Evolutionary conservation across 2,797 vertebrate species (phyloP).

Genomic region (Malurus splendens): DNA sequence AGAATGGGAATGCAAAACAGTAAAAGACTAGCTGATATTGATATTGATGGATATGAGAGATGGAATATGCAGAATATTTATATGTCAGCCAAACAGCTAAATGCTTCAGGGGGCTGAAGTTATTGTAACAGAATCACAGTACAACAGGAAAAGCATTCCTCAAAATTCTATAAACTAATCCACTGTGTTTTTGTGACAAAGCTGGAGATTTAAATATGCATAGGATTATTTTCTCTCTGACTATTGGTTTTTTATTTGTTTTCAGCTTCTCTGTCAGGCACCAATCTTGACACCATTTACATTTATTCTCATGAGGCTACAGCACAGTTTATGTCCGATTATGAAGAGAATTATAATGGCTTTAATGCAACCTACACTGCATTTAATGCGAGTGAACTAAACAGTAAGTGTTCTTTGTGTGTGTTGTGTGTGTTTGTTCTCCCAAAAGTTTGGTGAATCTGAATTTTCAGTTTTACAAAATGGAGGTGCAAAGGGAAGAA

Average conservation of each 20-base stretch:
- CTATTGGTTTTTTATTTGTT: background rate
- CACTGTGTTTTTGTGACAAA: background rate
- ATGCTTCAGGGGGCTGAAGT: background rate
- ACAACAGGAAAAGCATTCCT: background rate
- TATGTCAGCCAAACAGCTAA: background rate
- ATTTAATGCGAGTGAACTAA: constrained; percentile 67
- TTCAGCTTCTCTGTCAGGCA: constrained; percentile 79
- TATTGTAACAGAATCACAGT: background rate
- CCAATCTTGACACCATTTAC: constrained; percentile 69
- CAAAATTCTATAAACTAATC: background rate
- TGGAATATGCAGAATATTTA: background rate
- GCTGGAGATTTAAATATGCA: background rate
- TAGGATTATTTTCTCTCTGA: background rate
- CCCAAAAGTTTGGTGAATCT: background rate
- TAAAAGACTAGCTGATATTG: background rate
- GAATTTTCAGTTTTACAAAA: background rate
- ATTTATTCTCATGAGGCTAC: constrained; percentile 82
- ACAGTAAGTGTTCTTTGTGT: constrained; percentile 69
- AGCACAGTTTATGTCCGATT: constrained; percentile 73
- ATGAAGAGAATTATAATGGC: constrained; percentile 66
- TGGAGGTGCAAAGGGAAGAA: background rate
- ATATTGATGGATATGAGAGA: background rate
- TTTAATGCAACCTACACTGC: constrained; percentile 79
- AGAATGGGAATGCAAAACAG: background rate
- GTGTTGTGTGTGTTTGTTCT: background rate